Evolutionary conservation across 2,113 vertebrate genomes (phyloP).

Genomic region (Coptodon bakossiorum): DNA sequence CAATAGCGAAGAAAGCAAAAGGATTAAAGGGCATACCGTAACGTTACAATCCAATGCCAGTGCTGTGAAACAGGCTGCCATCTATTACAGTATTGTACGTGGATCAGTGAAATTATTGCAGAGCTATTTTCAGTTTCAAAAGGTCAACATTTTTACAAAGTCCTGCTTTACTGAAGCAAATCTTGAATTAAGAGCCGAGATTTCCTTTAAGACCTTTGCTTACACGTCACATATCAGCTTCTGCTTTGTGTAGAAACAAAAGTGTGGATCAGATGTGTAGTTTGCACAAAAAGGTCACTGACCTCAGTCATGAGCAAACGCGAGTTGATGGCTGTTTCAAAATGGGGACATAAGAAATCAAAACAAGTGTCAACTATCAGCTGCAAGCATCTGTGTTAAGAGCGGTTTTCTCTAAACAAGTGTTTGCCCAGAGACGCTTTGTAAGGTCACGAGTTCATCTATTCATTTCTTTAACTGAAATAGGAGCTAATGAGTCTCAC

Average conservation of each 20-base stretch:
- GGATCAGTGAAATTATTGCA: background rate
- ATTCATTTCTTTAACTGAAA: background rate
- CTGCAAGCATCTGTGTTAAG: background rate
- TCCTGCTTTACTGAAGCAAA: background rate
- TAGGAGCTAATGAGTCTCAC: background rate
- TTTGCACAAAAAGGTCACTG: background rate
- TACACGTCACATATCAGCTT: background rate
- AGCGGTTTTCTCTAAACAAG: background rate
- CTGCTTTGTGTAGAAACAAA: background rate
- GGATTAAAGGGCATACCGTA: rapidly evolving
- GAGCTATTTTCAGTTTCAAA: background rate
- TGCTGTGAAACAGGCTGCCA: background rate
- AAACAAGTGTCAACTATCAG: background rate
- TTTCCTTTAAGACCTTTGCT: background rate
- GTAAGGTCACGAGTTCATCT: background rate
- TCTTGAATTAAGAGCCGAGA: background rate
- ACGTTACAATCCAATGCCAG: background rate
- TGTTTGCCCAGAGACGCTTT: background rate
- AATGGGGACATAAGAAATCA: background rate
- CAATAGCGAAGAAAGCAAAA: background rate
- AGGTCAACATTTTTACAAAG: background rate
- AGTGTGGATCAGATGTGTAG: rapidly evolving
- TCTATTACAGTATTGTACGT: rapidly evolving
- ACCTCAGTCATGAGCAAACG: background rate
- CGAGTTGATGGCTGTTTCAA: background rate